Conservation (phyloP, 2,888 invertebrate genomes). For the Dyspetes luteomarginatus region DNA sequence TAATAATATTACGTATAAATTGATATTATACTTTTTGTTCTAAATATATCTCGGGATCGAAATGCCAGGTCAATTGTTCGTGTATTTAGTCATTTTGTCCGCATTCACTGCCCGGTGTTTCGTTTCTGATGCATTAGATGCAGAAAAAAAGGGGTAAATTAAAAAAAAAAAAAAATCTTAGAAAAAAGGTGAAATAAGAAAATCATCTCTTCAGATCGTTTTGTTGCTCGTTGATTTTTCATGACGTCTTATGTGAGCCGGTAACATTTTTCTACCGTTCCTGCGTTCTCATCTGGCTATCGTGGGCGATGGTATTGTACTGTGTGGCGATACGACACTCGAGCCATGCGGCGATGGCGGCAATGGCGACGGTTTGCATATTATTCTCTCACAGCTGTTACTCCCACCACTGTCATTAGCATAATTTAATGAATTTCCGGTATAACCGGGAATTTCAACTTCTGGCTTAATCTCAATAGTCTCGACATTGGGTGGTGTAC, state of each 20-base stretch:
- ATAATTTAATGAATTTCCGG: conserved; percentile 68
- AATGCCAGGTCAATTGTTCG: background rate
- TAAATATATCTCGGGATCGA: background rate
- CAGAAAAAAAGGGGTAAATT: background rate
- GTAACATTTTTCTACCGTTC: conserved; percentile 45
- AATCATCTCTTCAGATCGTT: conserved; percentile 12
- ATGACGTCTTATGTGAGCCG: conserved; percentile 46
- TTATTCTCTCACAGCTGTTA: conserved; percentile 79
- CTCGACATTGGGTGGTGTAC: conserved; percentile 71
- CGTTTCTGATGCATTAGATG: too few relatives aligned
- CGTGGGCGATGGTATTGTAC: conserved; percentile 78
- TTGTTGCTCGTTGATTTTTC: conserved; percentile 4
- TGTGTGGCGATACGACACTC: conserved; percentile 77
- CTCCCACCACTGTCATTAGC: conserved; percentile 76
- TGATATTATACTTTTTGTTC: conserved; percentile 26
- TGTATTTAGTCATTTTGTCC: background rate
- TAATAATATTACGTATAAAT: conserved; percentile 21
- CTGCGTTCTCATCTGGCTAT: conserved; percentile 78
- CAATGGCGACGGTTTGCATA: conserved; percentile 80
- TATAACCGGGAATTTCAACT: conserved; percentile 74
- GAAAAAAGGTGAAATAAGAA: too few relatives aligned
- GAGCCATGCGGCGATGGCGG: conserved; percentile 75
- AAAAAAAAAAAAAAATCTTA: background rate
- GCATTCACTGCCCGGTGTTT: background rate
- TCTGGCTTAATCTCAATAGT: conserved; percentile 80